A percentile compares a stretch with the other conserved stretches of the same genome.
Conservation (phyloP, 1,140 invertebrate genomes). For the Rhagoletis pomonella region DNA sequence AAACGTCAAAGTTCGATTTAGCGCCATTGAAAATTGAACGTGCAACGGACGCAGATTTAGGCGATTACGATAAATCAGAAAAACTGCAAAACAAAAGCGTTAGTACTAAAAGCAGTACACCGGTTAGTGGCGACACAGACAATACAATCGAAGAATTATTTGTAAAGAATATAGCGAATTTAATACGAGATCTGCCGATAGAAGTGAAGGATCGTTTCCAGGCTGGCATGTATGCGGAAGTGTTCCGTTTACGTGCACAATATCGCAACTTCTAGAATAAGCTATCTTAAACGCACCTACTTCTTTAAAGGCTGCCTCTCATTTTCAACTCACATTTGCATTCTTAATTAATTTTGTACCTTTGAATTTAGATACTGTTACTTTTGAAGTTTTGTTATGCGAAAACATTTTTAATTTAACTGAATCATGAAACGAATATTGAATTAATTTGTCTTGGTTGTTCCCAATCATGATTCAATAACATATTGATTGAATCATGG, state of each 20-base stretch:
- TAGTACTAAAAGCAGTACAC: background rate
- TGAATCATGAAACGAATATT: too few species aligned
- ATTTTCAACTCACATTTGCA: too few species aligned
- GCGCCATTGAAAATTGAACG: constrained; percentile 1
- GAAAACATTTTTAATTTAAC: too few species aligned
- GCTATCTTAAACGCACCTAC: background rate
- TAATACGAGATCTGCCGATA: constrained; percentile 29
- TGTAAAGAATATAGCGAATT: constrained; percentile 38
- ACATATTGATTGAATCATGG: too few species aligned
- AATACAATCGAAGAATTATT: constrained; percentile 6
- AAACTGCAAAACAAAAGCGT: background rate
- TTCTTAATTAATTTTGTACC: too few species aligned
- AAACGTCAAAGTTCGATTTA: background rate
- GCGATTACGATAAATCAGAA: background rate
- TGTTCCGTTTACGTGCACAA: background rate
- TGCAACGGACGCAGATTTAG: background rate
- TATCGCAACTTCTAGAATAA: constrained; percentile 20
- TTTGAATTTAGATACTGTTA: too few species aligned
- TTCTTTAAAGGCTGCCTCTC: too few species aligned
- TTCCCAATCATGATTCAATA: too few species aligned
- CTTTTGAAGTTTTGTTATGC: too few species aligned
- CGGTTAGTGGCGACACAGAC: background rate
- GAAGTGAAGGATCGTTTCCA: constrained; percentile 33
- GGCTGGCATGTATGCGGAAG: constrained; percentile 21
- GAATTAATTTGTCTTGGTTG: too few species aligned